Base-by-base conservation (phyloP, 2,113 vertebrate species). In the Calidris pygmaea region DNA sequence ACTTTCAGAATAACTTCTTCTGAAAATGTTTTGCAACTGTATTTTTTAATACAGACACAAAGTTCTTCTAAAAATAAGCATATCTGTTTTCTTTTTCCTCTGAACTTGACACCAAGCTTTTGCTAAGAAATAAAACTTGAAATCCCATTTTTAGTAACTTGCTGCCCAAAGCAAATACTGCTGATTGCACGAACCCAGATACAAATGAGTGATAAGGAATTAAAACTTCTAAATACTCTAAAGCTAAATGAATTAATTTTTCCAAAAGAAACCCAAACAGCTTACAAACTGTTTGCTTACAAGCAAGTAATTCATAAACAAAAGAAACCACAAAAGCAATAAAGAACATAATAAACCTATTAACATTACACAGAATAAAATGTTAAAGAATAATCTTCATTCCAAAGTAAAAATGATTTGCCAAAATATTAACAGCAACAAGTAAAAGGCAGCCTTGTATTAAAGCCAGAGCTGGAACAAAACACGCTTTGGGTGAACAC, bases 121-220 rank as follows among this genome's bases (percentile, higher is more conserved):
- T 58, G 56, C 23, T 83, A 82, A 74, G 59, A 93, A 88, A 63
- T 17, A 80, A 12, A 75, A 41, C 48, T 35, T 73, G 48, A 87
- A 90, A 92, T 24, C 43, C 30, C 18, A 43, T 66, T 87, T 88
- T 86, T 59, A 84, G 26, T 58, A 67, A 79, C 52, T 79, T 78
- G 60, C 76, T 84, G 73, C 84, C 14, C 5, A 89, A 96, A 89
- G 68, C 52, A 89, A 59, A 63, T 56, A 89, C 21, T 58, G 70
- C 48, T 70, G 62, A 96, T 95, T 96, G 94, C 90, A 95, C 41
- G 11, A 79, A 92, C 66, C 50, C 84, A 95, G 73, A 85, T 0
- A 95, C 30, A 88, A 83, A 86, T 30, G 23, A 81, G 47, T 77
- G 65, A 58, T 8, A 26, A 82, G 62, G 23, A 94, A 55, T 47